phyloP scores from a whole-genome alignment of 2,113 vertebrate species.

The Odontophorus gujanensis region DNA sequence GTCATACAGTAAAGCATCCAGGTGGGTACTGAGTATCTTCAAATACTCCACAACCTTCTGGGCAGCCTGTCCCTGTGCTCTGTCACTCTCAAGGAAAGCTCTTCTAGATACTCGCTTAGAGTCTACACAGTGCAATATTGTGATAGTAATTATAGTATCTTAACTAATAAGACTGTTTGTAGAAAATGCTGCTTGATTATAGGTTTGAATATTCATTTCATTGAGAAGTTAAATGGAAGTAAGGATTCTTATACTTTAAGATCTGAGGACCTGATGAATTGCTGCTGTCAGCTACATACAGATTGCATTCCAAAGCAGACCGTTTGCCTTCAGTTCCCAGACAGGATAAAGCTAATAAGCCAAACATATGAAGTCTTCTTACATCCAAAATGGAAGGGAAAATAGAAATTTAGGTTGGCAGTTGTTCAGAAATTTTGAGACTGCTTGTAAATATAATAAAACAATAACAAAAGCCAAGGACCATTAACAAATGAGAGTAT shows the following conservation, averaged over 20 bases:
- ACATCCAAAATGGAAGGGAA: constrained; percentile 10
- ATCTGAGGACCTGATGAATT: constrained; percentile 28
- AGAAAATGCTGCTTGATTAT: background rate
- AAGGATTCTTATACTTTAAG: background rate
- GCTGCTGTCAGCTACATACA: constrained; percentile 33
- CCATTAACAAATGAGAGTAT: background rate
- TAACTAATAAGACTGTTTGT: background rate
- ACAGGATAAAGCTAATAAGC: constrained; percentile 55
- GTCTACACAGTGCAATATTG: background rate
- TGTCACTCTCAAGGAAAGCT: too few species aligned
- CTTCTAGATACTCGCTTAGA: background rate
- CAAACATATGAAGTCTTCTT: constrained; percentile 4
- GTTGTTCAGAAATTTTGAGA: background rate
- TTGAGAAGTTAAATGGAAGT: background rate
- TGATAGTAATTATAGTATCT: background rate
- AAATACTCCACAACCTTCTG: too few species aligned
- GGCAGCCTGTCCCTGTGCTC: too few species aligned
- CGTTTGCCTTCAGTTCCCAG: constrained; percentile 4
- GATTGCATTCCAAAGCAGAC: constrained; percentile 26
- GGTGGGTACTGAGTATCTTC: too few species aligned
- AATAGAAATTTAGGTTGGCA: background rate
- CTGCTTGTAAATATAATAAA: background rate
- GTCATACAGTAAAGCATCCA: too few species aligned
- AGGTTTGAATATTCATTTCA: background rate
- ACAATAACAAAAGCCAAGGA: background rate